Base-by-base conservation (phyloP, 2,888 invertebrate species). In the Noctua pronuba region DNA sequence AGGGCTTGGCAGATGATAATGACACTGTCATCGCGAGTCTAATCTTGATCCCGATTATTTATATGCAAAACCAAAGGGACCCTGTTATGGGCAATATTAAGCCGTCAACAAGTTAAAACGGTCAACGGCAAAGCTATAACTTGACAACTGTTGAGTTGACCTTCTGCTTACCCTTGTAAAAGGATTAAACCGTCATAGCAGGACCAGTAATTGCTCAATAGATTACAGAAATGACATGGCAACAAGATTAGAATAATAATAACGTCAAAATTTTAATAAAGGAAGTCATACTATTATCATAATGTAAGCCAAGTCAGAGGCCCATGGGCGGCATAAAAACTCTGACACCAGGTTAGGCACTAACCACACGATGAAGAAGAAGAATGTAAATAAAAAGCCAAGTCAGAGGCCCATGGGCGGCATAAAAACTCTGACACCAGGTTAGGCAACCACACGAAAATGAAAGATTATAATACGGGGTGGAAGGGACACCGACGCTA, bases 111-210 rank as follows among this genome's bases (percentile, higher is more conserved):
- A 65, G 7, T 52, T 11, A 24, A 55, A 28, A 7, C 21, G 2
- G 18, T 2, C 28, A 62, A 49, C 49, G n/a, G 31, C 49, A 28
- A 71, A 72, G 24, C 60, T 28, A 35, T 28, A 72, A 55, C 16
- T 46, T 62, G 16, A 60, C 71, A 77, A 80, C 60, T 62, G 18
- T 60, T 69, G 49, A 49, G 8, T n/a, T 60, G 16, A 69, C 70
- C 60, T 35, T 31, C 49, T 35, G 18, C 35, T 71, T 35, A 79
- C 28, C 62, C 31, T 52, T 28, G 11, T 41, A n/a, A 31, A 70
- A 8, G 49, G 41, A 46, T 41, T n/a, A 49, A 69, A n/a, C 5
- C n/a, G 31, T 80, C 24, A 60, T 41, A 49, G 13, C 38, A 38
- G 8, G n/a, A 76, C 35, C 18, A 46, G 18, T 67, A 11, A 55